Conservation (phyloP, 2,888 invertebrate genomes). For the Biston stratarius region DNA sequence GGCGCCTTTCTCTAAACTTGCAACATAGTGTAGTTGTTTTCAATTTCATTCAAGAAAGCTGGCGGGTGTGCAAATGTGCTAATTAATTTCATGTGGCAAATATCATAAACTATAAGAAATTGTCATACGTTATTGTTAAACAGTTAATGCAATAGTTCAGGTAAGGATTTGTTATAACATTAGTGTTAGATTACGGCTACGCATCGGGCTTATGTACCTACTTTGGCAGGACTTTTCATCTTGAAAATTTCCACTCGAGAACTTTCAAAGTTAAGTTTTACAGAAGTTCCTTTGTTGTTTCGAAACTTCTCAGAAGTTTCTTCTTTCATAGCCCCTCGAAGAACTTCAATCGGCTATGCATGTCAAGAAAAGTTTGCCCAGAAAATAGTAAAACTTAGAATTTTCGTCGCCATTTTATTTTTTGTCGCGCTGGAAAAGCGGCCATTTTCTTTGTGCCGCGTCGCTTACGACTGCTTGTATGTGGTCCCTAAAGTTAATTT, state of each 20-base stretch:
- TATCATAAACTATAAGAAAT: slow-evolving; percentile 60
- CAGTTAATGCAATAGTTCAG: slow-evolving; percentile 83
- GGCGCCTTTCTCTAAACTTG: slow-evolving; percentile 87
- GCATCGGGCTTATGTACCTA: slow-evolving; percentile 67
- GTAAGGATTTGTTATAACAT: slow-evolving; percentile 71
- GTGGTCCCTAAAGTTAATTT: slow-evolving; percentile 84
- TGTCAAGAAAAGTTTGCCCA: slow-evolving; percentile 76
- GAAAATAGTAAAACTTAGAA: slow-evolving; percentile 86
- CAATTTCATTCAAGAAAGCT: slow-evolving; percentile 82
- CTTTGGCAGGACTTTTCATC: slow-evolving; percentile 82
- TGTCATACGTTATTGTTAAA: slow-evolving; percentile 64
- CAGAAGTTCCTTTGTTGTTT: slow-evolving; percentile 76
- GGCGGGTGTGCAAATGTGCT: slow-evolving; percentile 85
- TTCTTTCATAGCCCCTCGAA: slow-evolving; percentile 57
- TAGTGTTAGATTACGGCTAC: slow-evolving; percentile 56
- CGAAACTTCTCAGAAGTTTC: slow-evolving; percentile 72
- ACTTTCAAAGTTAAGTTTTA: slow-evolving; percentile 83
- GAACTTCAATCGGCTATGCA: slow-evolving; percentile 62
- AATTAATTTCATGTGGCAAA: slow-evolving; percentile 67
- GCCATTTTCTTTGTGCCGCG: slow-evolving; percentile 88
- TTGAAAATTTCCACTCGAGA: slow-evolving; percentile 85
- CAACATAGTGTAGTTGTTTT: slow-evolving; percentile 84
- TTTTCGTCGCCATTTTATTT: slow-evolving; percentile 88
- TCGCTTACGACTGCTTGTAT: slow-evolving; percentile 82
- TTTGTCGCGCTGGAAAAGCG: slow-evolving; percentile 87